Base-by-base conservation (phyloP, 2,888 invertebrate species). In the Empis stercorea region DNA sequence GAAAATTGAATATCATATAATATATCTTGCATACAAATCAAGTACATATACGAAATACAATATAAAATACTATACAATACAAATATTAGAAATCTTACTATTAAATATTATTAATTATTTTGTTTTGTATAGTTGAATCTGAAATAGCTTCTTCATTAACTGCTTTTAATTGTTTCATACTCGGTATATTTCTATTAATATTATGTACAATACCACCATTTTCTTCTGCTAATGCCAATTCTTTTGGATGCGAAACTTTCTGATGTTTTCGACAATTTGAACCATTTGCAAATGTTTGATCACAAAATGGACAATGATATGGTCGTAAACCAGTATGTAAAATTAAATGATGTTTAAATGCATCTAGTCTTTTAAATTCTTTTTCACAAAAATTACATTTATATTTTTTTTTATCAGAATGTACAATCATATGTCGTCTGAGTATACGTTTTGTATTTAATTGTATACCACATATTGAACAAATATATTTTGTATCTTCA, bases 371-470 rank as follows among this genome's bases (percentile, higher is more conserved):
- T 44, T 70, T 70, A 47, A 66, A 70, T 13, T 62, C 61, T 3
- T 62, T 61, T 7, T 58, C 61, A 43, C 68, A 68, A 11, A 61
- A 64, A 48, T 65, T 61, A 47, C 68, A 68, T 51, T 68, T 68
- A 42, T 57, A 63, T 42, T 62, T 62, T 36, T 65, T 64, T 11
- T 58, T 57, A 51, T 68, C 64, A 10, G 65, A 63, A 50, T 68
- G 68, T 0, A 67, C 64, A 14, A 66, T 52, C 50, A 71, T 64
- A 52, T 73, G 73, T 64, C 70, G 71, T 43, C 68, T 61, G 2
- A 72, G 59, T 0, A 72, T 72, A n/a, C 72, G 61, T 5, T 68
- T 61, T 2, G 72, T 72, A 44, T 71, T 71, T 3, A 73, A 57
- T 47, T 65, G 56, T 5, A 61, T 30, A 2, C 69, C 69, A 51